A percentile compares a stretch with the other conserved stretches of the same genome.
Evolutionary conservation across 2,888 invertebrate genomes (phyloP).

Genomic region (Choristoneura rosaceana): DNA sequence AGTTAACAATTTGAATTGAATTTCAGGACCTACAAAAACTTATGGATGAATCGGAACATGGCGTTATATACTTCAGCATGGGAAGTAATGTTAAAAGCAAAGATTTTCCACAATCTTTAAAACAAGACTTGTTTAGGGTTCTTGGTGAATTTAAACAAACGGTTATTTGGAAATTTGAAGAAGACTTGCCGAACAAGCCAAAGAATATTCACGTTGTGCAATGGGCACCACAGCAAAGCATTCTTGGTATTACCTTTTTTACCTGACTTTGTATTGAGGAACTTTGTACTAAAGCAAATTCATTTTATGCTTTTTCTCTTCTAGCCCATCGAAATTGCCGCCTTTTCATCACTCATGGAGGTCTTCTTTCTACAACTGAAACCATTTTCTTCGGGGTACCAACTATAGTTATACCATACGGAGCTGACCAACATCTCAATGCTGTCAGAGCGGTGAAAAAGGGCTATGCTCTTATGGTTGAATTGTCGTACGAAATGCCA

Average conservation of each 20-base stretch:
- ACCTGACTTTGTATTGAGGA: not conserved
- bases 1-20: not conserved
- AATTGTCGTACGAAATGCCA: conserved; percentile 36
- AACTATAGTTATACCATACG: conserved; percentile 42
- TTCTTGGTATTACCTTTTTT: conserved; percentile 57
- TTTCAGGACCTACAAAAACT: conserved; percentile 63
- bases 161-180: conserved; percentile 71
- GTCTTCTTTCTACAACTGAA: conserved; percentile 43
- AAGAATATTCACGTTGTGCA: conserved; percentile 58
- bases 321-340: conserved; percentile 43
- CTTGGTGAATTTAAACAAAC: conserved; percentile 71
- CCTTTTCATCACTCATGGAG: conserved; percentile 44
- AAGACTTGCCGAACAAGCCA: conserved; percentile 51
- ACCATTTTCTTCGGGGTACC: conserved; percentile 43
- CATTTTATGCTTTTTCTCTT: conserved; percentile 1
- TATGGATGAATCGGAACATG: conserved; percentile 66
- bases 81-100: conserved; percentile 70
- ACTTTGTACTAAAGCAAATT: no score
- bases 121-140: conserved; percentile 57
- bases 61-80: conserved; percentile 77
- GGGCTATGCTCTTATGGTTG: conserved; percentile 41
- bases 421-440: conserved; percentile 43
- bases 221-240: conserved; percentile 67
- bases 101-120: conserved; percentile 59
- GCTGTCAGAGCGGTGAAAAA: conserved; percentile 38